Evolutionary conservation across 2,888 invertebrate species (phyloP).

Genomic region (Latrodectus elegans): DNA sequence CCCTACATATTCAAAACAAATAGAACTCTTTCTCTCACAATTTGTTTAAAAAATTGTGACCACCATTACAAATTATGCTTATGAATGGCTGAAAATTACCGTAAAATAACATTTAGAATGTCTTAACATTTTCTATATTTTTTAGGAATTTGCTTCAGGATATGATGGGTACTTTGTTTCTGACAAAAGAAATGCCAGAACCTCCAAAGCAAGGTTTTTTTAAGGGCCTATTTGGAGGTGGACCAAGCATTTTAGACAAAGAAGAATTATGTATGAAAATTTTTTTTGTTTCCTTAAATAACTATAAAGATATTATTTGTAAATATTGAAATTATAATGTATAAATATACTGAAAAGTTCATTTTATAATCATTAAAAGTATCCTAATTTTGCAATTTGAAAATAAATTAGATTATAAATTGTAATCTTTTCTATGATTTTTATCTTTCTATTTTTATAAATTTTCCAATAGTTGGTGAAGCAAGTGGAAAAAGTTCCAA

Average conservation of each 20-base stretch:
- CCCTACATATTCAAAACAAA: too few relatives aligned
- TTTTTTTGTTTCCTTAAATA: neutral
- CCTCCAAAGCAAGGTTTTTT: constrained; percentile 99
- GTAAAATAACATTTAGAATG: too few relatives aligned
- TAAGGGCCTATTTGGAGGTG: constrained; percentile 82
- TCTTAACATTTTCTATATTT: constrained; percentile 55
- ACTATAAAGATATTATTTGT: neutral
- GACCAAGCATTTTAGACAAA: constrained; percentile 72
- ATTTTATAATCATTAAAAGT: neutral
- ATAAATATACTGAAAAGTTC: neutral
- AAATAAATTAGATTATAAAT: too few relatives aligned
- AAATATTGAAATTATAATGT: neutral
- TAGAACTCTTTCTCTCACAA: too few relatives aligned
- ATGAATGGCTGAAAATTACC: too few relatives aligned
- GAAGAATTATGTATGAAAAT: constrained; percentile 73
- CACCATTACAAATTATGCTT: too few relatives aligned
- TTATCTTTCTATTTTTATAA: neutral
- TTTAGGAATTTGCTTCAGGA: constrained; percentile 90
- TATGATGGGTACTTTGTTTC: constrained; percentile 95
- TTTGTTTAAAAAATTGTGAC: too few relatives aligned
- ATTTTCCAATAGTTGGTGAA: constrained; percentile 87
- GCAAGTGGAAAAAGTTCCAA: constrained; percentile 88
- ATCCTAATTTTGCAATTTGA: neutral
- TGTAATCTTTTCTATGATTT: neutral
- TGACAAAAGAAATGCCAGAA: constrained; percentile 95